These are phyloP conservation scores for Anarsia innoxiella DNA, from an alignment of 2,888 invertebrate genomes.

Conservation along the genomic window DNA sequence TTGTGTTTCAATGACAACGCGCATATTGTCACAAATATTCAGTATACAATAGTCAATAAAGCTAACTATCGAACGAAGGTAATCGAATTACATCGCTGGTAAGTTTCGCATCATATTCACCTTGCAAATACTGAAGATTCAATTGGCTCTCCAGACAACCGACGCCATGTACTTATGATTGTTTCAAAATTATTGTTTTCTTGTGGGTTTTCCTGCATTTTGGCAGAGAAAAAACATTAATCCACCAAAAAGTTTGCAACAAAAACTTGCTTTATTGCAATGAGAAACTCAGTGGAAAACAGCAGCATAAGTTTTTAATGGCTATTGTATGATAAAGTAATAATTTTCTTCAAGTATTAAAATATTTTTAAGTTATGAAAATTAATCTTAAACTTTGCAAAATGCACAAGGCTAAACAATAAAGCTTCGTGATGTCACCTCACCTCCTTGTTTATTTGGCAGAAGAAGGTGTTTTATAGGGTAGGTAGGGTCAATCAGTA, in stretches of 20 bases:
- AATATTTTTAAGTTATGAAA: too few relatives aligned
- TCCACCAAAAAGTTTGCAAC: slow-evolving; percentile 47
- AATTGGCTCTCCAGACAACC: slow-evolving; percentile 54
- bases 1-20: slow-evolving; percentile 20
- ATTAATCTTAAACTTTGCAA: too few relatives aligned
- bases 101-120: slow-evolving; percentile 32
- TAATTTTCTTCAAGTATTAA: too few relatives aligned
- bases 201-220: slow-evolving; percentile 62
- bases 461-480: too few relatives aligned
- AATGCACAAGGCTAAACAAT: too few relatives aligned
- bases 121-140: slow-evolving; percentile 43
- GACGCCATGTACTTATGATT: slow-evolving; percentile 63
- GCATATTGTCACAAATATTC: slow-evolving; percentile 19
- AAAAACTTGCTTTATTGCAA: too few relatives aligned
- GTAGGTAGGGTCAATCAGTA: too few relatives aligned
- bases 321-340: too few relatives aligned
- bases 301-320: too few relatives aligned
- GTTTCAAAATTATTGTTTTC: slow-evolving; percentile 62
- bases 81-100: slow-evolving; percentile 19
- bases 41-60: slow-evolving; percentile 35
- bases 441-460: slow-evolving; percentile 2
- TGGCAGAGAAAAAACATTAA: slow-evolving; percentile 31
- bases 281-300: too few relatives aligned
- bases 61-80: slow-evolving; percentile 15
- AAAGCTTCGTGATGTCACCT: slow-evolving; percentile 5